Evolutionary conservation across 1,140 invertebrate genomes (phyloP).

Genomic region (Condylostylus longicornis): DNA sequence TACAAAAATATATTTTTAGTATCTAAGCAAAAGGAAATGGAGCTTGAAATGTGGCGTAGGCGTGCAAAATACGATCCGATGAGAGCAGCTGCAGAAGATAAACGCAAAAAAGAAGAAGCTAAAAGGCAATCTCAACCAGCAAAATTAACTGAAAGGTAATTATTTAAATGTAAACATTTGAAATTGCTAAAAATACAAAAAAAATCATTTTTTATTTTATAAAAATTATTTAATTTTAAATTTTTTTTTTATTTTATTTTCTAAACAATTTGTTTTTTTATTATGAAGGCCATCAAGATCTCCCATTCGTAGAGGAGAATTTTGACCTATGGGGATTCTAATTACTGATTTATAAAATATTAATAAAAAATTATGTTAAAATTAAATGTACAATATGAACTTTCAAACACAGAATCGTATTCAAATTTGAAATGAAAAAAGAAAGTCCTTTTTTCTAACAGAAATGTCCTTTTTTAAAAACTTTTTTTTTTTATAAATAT

Average conservation of each 20-base stretch:
- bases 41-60: conserved; percentile 83
- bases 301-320: conserved; percentile 28
- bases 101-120: conserved; percentile 39
- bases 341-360: conserved; percentile 24
- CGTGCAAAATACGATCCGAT: conserved; percentile 81
- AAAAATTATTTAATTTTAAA: conserved; percentile 5
- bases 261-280: conserved; percentile 27
- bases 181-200: background rate
- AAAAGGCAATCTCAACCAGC: conserved; percentile 14
- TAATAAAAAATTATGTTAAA: background rate
- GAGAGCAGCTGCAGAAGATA: conserved; percentile 69
- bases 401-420: background rate
- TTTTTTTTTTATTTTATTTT: conserved; percentile 19
- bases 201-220: background rate
- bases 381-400: background rate
- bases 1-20: conserved; percentile 18
- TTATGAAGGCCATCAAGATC: conserved; percentile 30
- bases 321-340: conserved; percentile 30
- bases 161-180: background rate
- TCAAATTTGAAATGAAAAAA: background rate
- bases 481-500: background rate
- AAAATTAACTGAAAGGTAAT: conserved; percentile 25
- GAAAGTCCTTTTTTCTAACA: background rate
- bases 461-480: background rate
- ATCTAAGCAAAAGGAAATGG: conserved; percentile 55